These are phyloP conservation scores for Chrysomela aeneicollis DNA, from an alignment of 2,888 invertebrate genomes.

Conservation along the genomic window DNA sequence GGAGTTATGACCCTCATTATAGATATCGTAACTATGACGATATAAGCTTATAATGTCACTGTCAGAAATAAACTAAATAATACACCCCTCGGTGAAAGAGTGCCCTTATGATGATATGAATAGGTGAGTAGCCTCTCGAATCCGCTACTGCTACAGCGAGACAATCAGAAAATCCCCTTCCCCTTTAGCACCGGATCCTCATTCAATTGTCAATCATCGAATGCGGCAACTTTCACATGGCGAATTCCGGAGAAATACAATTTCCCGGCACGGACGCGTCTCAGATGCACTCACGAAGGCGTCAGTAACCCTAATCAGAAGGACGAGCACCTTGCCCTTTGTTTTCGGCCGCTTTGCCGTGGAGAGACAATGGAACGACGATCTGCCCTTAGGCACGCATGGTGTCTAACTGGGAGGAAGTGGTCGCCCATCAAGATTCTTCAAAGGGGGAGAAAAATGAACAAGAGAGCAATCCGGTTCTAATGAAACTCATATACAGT, in stretches of 20 bases:
- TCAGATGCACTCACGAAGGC: conserved; percentile 7
- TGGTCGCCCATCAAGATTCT: conserved; percentile 16
- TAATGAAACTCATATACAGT: neutral
- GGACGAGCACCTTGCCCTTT: conserved; percentile 38
- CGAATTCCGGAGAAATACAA: conserved; percentile 7
- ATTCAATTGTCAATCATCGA: conserved; percentile 25
- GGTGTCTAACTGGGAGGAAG: conserved; percentile 19
- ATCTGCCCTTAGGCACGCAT: conserved; percentile 38
- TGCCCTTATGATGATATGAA: too few relatives aligned
- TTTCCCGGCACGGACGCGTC: conserved; percentile 12
- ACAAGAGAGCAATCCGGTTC: conserved; percentile 23
- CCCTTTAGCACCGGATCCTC: neutral
- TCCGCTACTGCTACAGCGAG: neutral
- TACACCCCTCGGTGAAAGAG: too few relatives aligned
- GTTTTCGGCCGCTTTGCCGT: conserved; percentile 33
- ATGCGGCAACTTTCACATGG: conserved; percentile 15
- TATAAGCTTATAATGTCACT: too few relatives aligned
- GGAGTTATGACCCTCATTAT: too few relatives aligned
- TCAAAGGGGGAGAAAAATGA: conserved; percentile 8
- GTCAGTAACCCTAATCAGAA: conserved; percentile 21
- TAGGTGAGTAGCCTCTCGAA: neutral
- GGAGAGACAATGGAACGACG: conserved; percentile 26
- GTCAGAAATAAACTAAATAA: too few relatives aligned
- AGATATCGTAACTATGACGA: too few relatives aligned
- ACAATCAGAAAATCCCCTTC: conserved; percentile 2